Evolutionary conservation across 1,140 invertebrate genomes (phyloP).

Genomic region (Ruditapes philippinarum): DNA sequence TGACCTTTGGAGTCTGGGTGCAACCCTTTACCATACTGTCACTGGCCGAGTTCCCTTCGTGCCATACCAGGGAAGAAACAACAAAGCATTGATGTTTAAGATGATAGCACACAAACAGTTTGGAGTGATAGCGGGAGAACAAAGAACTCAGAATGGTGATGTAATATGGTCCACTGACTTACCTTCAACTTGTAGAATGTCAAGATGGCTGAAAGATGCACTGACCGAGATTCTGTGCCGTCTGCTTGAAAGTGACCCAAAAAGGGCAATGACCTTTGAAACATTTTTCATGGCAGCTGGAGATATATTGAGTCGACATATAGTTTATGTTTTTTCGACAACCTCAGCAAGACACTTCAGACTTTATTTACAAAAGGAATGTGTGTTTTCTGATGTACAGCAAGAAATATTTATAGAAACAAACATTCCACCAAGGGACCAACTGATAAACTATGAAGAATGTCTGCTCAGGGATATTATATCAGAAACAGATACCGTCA

Average conservation of each 20-base stretch:
- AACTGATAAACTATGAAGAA: conserved; percentile 56
- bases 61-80: conserved; percentile 52
- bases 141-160: conserved; percentile 20
- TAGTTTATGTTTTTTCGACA: conserved; percentile 58
- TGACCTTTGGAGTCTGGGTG: conserved; percentile 98
- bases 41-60: conserved; percentile 91
- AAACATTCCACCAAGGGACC: conserved; percentile 60
- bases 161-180: conserved; percentile 54
- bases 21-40: conserved; percentile 98
- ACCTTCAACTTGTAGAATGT: conserved; percentile 37
- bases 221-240: conserved; percentile 52
- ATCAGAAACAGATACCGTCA: conserved; percentile 1
- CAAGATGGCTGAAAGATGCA: conserved; percentile 57
- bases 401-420: conserved; percentile 55
- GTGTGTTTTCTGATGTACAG: conserved; percentile 56
- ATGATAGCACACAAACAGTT: conserved; percentile 65
- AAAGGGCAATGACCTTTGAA: conserved; percentile 58
- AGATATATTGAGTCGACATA: conserved; percentile 53
- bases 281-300: conserved; percentile 61
- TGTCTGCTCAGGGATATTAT: conserved; percentile 51
- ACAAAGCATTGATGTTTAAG: conserved; percentile 56
- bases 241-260: conserved; percentile 54
- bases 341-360: conserved; percentile 55
- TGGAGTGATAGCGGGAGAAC: conserved; percentile 61
- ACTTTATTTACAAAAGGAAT: conserved; percentile 48